Evolutionary conservation across 2,888 invertebrate species (phyloP), one percentile per base, ranked within the genome.

Genomic region (Epinotia brunnichana): DNA sequence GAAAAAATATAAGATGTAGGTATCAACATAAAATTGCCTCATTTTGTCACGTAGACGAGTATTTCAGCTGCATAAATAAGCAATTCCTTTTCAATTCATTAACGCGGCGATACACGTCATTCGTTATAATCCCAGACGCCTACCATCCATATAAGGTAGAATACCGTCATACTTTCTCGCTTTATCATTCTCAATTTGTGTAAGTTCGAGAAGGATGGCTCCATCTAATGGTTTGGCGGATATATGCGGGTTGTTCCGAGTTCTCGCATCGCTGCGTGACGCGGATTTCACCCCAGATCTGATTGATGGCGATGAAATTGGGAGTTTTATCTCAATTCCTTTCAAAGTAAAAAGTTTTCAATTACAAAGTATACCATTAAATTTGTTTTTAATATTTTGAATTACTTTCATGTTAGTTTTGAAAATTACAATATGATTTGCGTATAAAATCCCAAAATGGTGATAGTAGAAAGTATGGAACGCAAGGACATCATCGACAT

Each of bases 281-380:
- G 76, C 77, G 74, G 75, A 74, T 75, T 74, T 74, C 76, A 72
- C 73, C 66, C 54, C 41, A 76, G 75, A 77, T 61, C 70, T 87
- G 87, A 89, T 88, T 85, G 87, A 87, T 88, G 83, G 82, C 82
- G 80, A 76, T 82, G 83, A 85, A 84, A 84, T 82, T 82, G 77
- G 80, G 83, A 83, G 83, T 85, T 84, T 83, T 83, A 84, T 84
- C 82, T 81, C 79, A 78, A 82, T 81, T 61, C 54, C 67, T 51
- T 61, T 76, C 80, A 79, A 70, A 79, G 78, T 77, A 78, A 76
- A 78, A 79, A 78, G 74, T 80, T 79, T 61, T 75, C 72, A 74
- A 59, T 71, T 75, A 73, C 64, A 76, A 75, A 75, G 70, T 64
- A 51, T 62, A 69, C 74, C 76, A 77, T 77, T 70, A 77, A 73